Conservation (phyloP, 1,140 invertebrate species). For the Brachionus asplanchnoidis region DNA sequence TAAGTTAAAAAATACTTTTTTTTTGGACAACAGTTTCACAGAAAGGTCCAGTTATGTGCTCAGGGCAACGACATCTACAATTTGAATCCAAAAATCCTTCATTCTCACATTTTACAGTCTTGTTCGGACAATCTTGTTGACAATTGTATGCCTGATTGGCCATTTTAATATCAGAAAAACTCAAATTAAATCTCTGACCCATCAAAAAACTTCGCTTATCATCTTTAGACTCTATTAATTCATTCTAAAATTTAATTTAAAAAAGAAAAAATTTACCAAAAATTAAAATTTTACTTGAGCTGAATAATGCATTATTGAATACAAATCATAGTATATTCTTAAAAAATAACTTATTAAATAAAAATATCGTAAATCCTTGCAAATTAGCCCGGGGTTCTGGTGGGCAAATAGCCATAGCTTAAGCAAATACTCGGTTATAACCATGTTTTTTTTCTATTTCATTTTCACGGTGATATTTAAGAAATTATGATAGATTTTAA, state of each 20-base stretch:
- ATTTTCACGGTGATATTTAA: no score
- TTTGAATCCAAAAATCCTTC: slow-evolving; percentile 34
- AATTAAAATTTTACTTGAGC: slow-evolving; percentile 28
- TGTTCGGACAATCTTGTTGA: not conserved
- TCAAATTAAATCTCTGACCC: slow-evolving; percentile 45
- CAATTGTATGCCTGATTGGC: slow-evolving; percentile 49
- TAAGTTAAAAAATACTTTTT: not conserved
- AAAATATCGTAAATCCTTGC: not conserved
- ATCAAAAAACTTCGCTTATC: slow-evolving; percentile 43
- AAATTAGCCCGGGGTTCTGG: no score
- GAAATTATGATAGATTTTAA: no score
- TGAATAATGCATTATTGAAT: slow-evolving; percentile 46
- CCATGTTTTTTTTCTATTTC: no score
- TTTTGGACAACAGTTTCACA: slow-evolving; percentile 22
- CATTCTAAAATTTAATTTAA: not conserved
- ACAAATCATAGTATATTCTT: slow-evolving; percentile 44
- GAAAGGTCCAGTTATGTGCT: slow-evolving; percentile 24
- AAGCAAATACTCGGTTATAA: no score
- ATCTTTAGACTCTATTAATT: slow-evolving; percentile 42
- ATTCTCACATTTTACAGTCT: not conserved
- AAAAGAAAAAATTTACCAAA: not conserved
- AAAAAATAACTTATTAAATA: not conserved
- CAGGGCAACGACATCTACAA: slow-evolving; percentile 28
- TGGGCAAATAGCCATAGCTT: no score
- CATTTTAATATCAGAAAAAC: slow-evolving; percentile 47